These are phyloP conservation scores for Fulica atra DNA, from an alignment of 2,113 vertebrate genomes.

Conservation along the genomic window DNA sequence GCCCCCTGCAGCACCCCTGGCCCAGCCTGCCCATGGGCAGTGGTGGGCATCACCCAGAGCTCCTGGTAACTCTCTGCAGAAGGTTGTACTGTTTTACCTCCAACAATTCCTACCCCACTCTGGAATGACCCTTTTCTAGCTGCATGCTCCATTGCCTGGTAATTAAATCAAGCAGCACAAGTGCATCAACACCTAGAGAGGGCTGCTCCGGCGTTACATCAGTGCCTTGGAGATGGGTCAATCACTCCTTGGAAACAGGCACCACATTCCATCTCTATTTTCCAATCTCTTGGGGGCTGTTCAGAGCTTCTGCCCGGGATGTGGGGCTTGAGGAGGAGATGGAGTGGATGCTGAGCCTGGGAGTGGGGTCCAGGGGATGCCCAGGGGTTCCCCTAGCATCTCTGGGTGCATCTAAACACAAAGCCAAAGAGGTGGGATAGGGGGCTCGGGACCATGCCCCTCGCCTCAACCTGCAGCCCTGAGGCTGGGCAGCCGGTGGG, in stretches of 20 bases:
- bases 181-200: not conserved
- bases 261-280: not conserved
- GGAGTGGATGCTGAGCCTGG: accelerated
- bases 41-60: accelerated
- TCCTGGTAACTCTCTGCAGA: not conserved
- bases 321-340: not conserved
- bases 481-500: not conserved
- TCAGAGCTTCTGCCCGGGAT: not conserved
- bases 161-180: constrained; percentile 45
- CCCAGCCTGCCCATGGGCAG: accelerated
- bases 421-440: not conserved
- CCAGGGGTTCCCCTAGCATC: not conserved
- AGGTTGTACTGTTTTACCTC: not conserved
- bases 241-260: not conserved
- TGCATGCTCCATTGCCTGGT: not conserved
- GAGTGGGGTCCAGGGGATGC: not conserved
- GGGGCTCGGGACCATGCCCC: accelerated
- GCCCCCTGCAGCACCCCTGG: not conserved
- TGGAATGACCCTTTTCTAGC: constrained; percentile 14
- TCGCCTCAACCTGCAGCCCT: not conserved
- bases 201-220: not conserved
- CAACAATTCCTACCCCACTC: not conserved
- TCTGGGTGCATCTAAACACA: not conserved
- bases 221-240: not conserved
- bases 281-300: not conserved